phyloP scores from a whole-genome alignment of 2,113 vertebrate genomes.

The Sceloporus tristichus region DNA sequence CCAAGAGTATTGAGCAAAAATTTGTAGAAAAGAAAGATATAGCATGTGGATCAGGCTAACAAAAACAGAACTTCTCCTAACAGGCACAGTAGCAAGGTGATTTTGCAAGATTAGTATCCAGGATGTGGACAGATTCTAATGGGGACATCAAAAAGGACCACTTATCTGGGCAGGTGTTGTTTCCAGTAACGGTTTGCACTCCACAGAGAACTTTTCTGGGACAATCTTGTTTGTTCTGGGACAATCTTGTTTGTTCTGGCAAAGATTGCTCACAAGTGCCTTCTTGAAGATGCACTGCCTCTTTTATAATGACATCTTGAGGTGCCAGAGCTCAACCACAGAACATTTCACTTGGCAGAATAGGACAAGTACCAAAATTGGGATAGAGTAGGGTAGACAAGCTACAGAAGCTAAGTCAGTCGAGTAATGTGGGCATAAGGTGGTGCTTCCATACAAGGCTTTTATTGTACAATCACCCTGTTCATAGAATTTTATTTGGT shows the following conservation, averaged over 20 bases:
- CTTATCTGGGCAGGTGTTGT: neutral
- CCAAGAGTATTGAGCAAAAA: neutral
- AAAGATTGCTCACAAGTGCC: neutral
- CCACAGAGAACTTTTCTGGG: neutral
- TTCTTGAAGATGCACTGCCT: neutral
- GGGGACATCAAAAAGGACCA: neutral
- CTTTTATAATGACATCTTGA: neutral
- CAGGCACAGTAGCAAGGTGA: neutral
- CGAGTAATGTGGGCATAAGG: neutral
- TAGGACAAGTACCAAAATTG: neutral
- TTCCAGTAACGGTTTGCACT: neutral
- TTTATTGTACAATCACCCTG: neutral
- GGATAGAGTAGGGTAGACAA: neutral
- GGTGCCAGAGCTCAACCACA: neutral
- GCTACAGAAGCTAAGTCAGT: neutral
- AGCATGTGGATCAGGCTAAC: neutral
- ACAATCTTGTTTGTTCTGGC: too few relatives aligned
- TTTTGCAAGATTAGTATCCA: neutral
- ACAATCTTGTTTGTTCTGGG: neutral
- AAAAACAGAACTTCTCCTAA: slow-evolving; percentile 8
- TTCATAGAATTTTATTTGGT: neutral
- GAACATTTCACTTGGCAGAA: neutral
- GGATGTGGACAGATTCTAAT: neutral
- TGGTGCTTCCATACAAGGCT: neutral
- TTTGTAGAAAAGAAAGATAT: neutral